A percentile compares a stretch with the other conserved stretches of the same genome.
Conservation (phyloP, 2,888 invertebrate genomes). For the Embidobia sp. region DNA sequence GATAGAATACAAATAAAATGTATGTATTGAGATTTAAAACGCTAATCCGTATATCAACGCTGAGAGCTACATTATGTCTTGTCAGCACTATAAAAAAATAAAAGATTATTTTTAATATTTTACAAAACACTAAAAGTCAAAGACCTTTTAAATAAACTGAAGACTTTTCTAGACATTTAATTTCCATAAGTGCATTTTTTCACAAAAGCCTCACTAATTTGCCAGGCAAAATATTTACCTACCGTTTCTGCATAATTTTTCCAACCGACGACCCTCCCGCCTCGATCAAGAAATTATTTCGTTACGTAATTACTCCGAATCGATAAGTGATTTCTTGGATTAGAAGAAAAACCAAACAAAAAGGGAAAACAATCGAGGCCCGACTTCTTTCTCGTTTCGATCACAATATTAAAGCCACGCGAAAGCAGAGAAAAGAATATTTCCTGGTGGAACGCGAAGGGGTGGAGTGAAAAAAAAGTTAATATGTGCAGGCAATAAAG, state of each 20-base stretch:
- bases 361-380: background rate
- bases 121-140: no score
- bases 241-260: constrained; percentile 16
- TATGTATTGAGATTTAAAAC: no score
- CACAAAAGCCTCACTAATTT: no score
- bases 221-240: no score
- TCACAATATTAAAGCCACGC: background rate
- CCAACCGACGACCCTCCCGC: background rate
- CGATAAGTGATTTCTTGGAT: constrained; percentile 9
- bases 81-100: no score
- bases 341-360: background rate
- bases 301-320: background rate
- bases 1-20: no score
- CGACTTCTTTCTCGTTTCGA: background rate
- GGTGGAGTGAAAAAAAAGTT: constrained; percentile 25
- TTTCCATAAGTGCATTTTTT: no score
- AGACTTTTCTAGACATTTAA: no score
- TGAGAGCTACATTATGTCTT: no score
- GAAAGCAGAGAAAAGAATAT: constrained; percentile 16
- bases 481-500: constrained; percentile 54
- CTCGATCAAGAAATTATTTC: constrained; percentile 8
- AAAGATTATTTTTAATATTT: no score
- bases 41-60: no score
- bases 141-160: no score
- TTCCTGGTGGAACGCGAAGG: constrained; percentile 1